These are phyloP conservation scores for Drosophila quasianomalipes DNA, from an alignment of 2,888 invertebrate genomes.

Conservation along the genomic window DNA sequence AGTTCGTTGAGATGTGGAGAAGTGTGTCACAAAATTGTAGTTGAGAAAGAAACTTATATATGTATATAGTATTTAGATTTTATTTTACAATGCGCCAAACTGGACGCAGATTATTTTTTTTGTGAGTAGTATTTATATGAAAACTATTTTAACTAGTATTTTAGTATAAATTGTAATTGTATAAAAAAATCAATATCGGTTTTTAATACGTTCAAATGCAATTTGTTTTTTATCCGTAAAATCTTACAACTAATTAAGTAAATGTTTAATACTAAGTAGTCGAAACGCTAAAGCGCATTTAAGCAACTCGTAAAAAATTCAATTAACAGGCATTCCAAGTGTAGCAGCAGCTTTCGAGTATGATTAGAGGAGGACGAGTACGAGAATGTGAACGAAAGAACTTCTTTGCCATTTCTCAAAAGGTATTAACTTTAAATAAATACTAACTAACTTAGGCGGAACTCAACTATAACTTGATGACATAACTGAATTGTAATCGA, in stretches of 20 bases:
- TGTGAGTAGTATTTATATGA: conserved; percentile 56
- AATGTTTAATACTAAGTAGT: conserved; percentile 46
- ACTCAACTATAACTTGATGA: conserved; percentile 77
- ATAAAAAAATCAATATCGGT: conserved; percentile 51
- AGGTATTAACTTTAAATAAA: conserved; percentile 64
- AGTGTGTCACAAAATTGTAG: conserved; percentile 46
- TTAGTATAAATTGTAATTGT: conserved; percentile 35
- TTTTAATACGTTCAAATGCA: conserved; percentile 81
- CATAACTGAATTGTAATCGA: conserved; percentile 70
- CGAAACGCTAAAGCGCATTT: conserved; percentile 48
- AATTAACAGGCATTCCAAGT: conserved; percentile 69
- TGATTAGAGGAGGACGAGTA: conserved; percentile 40
- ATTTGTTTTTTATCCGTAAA: conserved; percentile 77
- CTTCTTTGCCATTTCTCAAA: conserved; percentile 42
- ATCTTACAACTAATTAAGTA: conserved; percentile 73
- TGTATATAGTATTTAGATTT: conserved; percentile 29
- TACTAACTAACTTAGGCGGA: conserved; percentile 72
- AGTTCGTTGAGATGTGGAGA: conserved; percentile 52
- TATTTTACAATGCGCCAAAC: conserved; percentile 68
- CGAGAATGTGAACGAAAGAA: conserved; percentile 30
- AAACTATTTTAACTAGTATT: conserved; percentile 66
- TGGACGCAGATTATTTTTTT: conserved; percentile 42
- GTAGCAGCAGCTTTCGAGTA: conserved; percentile 44
- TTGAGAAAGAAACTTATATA: conserved; percentile 33
- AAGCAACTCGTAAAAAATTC: conserved; percentile 50